phyloP scores from a whole-genome alignment of 2,113 vertebrate species.

The Lepisosteus osseus region DNA sequence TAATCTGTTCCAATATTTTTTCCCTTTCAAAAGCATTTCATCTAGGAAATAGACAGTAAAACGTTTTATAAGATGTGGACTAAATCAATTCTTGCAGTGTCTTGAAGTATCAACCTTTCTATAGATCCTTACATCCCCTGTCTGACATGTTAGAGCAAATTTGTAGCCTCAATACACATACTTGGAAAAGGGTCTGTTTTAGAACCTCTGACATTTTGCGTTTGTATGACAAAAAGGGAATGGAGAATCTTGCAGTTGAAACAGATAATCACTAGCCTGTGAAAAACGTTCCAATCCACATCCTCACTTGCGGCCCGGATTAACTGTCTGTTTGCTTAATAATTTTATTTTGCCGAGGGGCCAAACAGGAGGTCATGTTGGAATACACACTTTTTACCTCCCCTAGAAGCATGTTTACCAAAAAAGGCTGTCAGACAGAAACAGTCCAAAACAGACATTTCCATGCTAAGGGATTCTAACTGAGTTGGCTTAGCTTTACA shows the following conservation, averaged over 20 bases:
- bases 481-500: slow-evolving; percentile 56
- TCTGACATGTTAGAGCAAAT: slow-evolving; percentile 74
- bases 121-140: slow-evolving; percentile 62
- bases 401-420: slow-evolving; percentile 13
- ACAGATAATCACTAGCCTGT: slow-evolving; percentile 84
- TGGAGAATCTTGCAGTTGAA: slow-evolving; percentile 80
- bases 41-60: background rate
- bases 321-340: slow-evolving; percentile 79
- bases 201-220: slow-evolving; percentile 68
- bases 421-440: slow-evolving; percentile 34
- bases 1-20: background rate
- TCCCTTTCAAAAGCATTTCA: background rate
- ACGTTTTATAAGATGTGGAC: background rate
- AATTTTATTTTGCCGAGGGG: slow-evolving; percentile 73
- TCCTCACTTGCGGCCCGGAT: slow-evolving; percentile 62
- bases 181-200: slow-evolving; percentile 43
- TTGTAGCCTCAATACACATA: slow-evolving; percentile 68
- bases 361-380: slow-evolving; percentile 49
- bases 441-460: slow-evolving; percentile 20
- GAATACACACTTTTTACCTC: slow-evolving; percentile 67
- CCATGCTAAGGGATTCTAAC: slow-evolving; percentile 49
- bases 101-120: slow-evolving; percentile 58
- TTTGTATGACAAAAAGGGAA: slow-evolving; percentile 84
- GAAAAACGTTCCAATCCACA: slow-evolving; percentile 88
- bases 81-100: background rate